A percentile compares a stretch with the other conserved stretches of the same genome.
phyloP scores from a whole-genome alignment of 2,797 vertebrate genomes.

The Melanotaenia parkinsoni region DNA sequence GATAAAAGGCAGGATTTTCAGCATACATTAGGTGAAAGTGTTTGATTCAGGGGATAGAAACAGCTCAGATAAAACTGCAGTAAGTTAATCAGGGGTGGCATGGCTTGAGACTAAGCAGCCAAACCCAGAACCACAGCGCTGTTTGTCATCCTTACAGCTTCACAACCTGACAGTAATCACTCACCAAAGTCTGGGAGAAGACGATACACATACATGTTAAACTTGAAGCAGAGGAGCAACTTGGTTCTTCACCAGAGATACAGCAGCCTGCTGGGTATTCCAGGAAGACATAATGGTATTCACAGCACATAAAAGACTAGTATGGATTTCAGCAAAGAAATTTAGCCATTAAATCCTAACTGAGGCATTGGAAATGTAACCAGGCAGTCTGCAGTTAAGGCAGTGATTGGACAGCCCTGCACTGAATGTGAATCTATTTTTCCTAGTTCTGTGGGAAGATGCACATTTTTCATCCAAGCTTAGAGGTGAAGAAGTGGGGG shows the following conservation, averaged over 20 bases:
- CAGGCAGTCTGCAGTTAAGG: constrained; percentile 22
- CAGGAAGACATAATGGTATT: constrained; percentile 55
- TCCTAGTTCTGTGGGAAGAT: constrained; percentile 11
- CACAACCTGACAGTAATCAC: constrained; percentile 52
- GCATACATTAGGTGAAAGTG: constrained; percentile 60
- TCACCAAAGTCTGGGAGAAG: constrained; percentile 44
- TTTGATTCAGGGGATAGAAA: constrained; percentile 56
- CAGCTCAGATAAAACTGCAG: constrained; percentile 41
- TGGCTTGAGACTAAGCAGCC: constrained; percentile 42
- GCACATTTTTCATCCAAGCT: constrained; percentile 39
- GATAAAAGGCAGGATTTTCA: constrained; percentile 68
- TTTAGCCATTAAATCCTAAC: constrained; percentile 65
- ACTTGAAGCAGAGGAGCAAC: constrained; percentile 23
- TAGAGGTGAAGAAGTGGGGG: neutral
- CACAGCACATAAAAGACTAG: constrained; percentile 51
- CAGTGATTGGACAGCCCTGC: constrained; percentile 28
- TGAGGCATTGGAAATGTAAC: constrained; percentile 46
- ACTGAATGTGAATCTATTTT: constrained; percentile 52
- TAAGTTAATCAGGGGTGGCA: constrained; percentile 41
- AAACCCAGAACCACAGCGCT: constrained; percentile 42
- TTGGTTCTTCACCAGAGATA: constrained; percentile 30
- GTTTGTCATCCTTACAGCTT: constrained; percentile 63
- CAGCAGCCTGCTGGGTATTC: constrained; percentile 53
- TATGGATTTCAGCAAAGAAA: constrained; percentile 67
- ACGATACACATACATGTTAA: constrained; percentile 25